phyloP scores from a whole-genome alignment of 2,797 vertebrate species.

The Sebastes hopkinsi region DNA sequence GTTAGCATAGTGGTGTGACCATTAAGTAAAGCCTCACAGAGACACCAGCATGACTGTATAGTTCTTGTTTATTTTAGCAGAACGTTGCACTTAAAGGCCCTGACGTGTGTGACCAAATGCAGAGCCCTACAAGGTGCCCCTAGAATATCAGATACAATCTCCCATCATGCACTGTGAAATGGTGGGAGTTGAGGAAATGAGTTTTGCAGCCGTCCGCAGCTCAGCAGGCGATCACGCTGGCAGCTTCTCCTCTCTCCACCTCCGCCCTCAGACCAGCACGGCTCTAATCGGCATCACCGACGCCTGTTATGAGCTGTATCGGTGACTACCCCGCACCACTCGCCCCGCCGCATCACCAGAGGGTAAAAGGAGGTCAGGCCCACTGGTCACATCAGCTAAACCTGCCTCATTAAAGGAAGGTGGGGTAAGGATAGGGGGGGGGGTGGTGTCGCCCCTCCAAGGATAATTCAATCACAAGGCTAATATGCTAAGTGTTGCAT shows the following conservation, averaged over 20 bases:
- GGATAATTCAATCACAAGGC: constrained; percentile 75
- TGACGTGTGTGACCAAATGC: neutral
- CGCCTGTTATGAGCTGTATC: constrained; percentile 52
- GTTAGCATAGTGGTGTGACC: neutral
- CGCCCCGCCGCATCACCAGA: constrained; percentile 26
- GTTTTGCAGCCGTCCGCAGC: constrained; percentile 52
- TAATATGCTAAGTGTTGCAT: constrained; percentile 81
- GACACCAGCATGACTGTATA: neutral
- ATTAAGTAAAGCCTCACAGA: neutral
- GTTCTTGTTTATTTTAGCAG: constrained; percentile 11
- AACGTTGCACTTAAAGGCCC: neutral
- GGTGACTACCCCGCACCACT: constrained; percentile 46
- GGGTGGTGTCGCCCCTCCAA: constrained; percentile 44
- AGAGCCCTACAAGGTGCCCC: constrained; percentile 34
- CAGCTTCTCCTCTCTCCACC: constrained; percentile 57
- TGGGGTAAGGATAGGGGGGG: neutral
- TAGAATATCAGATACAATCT: constrained; percentile 51
- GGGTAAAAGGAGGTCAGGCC: constrained; percentile 54
- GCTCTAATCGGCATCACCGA: constrained; percentile 59
- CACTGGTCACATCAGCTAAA: constrained; percentile 50
- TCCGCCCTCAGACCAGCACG: constrained; percentile 60
- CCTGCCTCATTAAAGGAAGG: constrained; percentile 33
- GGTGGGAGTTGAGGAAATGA: constrained; percentile 65
- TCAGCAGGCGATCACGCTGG: constrained; percentile 42
- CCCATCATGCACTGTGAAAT: constrained; percentile 67